These are phyloP conservation scores for Trimorus sp. DNA, from an alignment of 2,888 invertebrate genomes.

Conservation along the genomic window DNA sequence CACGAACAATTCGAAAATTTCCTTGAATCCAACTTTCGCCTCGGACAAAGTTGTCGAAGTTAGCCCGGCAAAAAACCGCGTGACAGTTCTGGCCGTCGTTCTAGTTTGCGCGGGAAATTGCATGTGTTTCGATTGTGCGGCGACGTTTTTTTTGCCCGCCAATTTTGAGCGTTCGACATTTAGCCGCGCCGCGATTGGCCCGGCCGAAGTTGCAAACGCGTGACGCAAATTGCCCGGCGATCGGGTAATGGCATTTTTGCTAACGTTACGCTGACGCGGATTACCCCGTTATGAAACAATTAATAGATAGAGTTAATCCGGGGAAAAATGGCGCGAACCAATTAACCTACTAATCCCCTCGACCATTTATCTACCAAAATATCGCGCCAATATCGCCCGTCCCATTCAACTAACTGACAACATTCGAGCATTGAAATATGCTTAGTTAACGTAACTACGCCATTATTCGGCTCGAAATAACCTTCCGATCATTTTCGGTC, in stretches of 20 bases:
- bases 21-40: constrained; percentile 19
- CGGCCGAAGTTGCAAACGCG: constrained; percentile 4
- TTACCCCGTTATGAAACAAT: constrained; percentile 33
- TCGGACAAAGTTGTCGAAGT: constrained; percentile 23
- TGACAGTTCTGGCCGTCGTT: constrained; percentile 22
- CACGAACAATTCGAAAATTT: too few species aligned
- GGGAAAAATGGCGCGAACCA: constrained; percentile 27
- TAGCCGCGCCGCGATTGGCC: neutral
- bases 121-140: constrained; percentile 10
- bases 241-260: constrained; percentile 2
- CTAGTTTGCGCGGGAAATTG: constrained; percentile 12
- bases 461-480: too few species aligned
- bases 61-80: constrained; percentile 18
- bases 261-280: constrained; percentile 2
- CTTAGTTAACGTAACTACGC: constrained; percentile 37
- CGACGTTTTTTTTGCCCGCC: constrained; percentile 4
- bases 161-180: constrained; percentile 1
- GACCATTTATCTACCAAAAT: constrained; percentile 44
- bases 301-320: constrained; percentile 34
- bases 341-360: constrained; percentile 41
- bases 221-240: constrained; percentile 11
- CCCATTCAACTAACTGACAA: constrained; percentile 37
- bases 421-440: constrained; percentile 47
- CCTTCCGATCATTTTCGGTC: too few species aligned
- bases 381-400: constrained; percentile 34